Evolutionary conservation across 2,113 vertebrate genomes (phyloP), one percentile per base, ranked within the genome.

Genomic region (Dipodomys ordii): DNA sequence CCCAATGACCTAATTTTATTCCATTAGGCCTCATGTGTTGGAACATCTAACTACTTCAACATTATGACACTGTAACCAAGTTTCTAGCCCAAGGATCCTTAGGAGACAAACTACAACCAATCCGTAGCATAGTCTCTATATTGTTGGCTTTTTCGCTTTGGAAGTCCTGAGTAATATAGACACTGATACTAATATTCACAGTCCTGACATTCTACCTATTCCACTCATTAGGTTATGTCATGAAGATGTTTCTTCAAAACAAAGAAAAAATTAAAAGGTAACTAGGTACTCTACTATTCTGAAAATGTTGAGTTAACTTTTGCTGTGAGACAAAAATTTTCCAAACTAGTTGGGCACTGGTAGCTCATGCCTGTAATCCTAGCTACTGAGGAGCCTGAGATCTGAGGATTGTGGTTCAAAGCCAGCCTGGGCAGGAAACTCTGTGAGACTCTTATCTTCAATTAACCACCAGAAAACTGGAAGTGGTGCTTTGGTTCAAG

Each of bases 221-320:
- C 11, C 15, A 46, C 7, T 46, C 60, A 27, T 90, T 95, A 28
- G 28, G 77, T 67, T 90, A 10, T 81, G 30, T 53, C 39, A 64
- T 57, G 15, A 32, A 77, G 22, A 90, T 88, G 92, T 85, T 73
- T 93, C 30, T 81, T 18, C 92, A 69, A 81, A 30, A 89, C 49
- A 73, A 82, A 39, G 90, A 27, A 18, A 85, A 49, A 65, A 32
- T 77, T 53, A 7, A 88, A 79, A 73, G 9, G 53, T 78, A 27
- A 83, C 12, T 28, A 83, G 79, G 7, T 76, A 11, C 46, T 15
- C 12, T 81, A 60, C 16, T 60, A 11, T 35, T 81, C 46, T 60
- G 6, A 46, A 32, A 96, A 49, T 1, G 30, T 15, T 73, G 18
- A 53, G 46, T 91, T 82, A 49, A 49, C 12, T 49, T 49, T 49